These are phyloP conservation scores for Nyctibius bracteatus DNA, from an alignment of 2,113 vertebrate species.

Conservation along the genomic window DNA sequence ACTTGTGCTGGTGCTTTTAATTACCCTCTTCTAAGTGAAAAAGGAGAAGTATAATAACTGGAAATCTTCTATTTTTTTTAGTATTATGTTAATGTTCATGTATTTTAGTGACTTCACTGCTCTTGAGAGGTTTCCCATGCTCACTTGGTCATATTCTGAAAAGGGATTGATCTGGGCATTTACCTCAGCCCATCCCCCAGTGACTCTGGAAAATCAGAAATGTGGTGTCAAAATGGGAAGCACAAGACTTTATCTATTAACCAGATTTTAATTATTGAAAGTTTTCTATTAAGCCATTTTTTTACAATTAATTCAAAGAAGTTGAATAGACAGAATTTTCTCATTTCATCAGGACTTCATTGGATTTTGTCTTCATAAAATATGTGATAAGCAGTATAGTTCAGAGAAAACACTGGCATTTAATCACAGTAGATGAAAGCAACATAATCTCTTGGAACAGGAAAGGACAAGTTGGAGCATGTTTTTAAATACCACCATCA, in stretches of 20 bases:
- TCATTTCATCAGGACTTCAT: background rate
- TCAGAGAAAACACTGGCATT: background rate
- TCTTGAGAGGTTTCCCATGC: background rate
- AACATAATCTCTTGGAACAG: background rate
- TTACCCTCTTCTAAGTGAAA: background rate
- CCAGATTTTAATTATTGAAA: background rate
- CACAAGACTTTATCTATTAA: background rate
- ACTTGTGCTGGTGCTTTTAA: background rate
- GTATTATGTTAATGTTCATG: background rate
- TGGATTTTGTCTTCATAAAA: background rate
- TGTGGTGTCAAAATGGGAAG: background rate
- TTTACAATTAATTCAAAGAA: background rate
- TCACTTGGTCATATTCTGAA: background rate
- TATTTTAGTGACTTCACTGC: background rate
- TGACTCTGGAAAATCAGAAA: background rate
- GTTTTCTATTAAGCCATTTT: background rate
- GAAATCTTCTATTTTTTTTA: background rate
- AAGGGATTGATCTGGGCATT: background rate
- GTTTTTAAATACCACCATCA: background rate
- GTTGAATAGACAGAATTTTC: background rate
- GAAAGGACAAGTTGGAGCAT: background rate
- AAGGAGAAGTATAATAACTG: background rate
- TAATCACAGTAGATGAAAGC: background rate
- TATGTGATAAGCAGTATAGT: background rate
- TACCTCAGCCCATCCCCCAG: background rate